Evolutionary conservation across 1,140 invertebrate genomes (phyloP).

Genomic region (Teleopsis dalmanni): DNA sequence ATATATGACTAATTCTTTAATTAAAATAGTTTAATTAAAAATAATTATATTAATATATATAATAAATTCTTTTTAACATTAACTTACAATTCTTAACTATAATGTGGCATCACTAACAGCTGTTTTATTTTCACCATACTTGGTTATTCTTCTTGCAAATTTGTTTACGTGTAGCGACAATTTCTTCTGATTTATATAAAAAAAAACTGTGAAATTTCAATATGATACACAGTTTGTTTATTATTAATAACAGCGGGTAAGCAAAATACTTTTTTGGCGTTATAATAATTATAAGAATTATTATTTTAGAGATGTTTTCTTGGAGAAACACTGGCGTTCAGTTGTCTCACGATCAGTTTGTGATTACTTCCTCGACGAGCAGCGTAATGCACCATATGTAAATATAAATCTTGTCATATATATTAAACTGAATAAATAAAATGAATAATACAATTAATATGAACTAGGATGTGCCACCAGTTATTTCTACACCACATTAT

Average conservation of each 20-base stretch:
- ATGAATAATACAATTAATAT: no score
- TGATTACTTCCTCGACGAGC: slow-evolving; percentile 99
- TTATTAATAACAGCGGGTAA: slow-evolving; percentile 92
- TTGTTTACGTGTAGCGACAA: no score
- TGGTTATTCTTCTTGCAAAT: no score
- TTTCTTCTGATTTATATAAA: no score
- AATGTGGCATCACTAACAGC: no score
- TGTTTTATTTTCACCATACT: no score
- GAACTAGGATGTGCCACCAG: slow-evolving; percentile 88
- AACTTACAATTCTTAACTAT: no score
- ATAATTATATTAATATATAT: no score
- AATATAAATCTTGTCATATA: slow-evolving; percentile 8
- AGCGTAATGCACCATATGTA: slow-evolving; percentile 72
- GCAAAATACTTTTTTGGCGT: slow-evolving; percentile 16
- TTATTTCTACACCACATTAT: slow-evolving; percentile 95
- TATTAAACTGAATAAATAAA: background rate
- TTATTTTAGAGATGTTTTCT: slow-evolving; percentile 87
- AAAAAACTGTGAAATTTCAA: no score
- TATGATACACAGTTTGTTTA: slow-evolving; percentile 97
- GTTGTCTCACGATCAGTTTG: slow-evolving; percentile 95
- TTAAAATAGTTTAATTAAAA: no score
- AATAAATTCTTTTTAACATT: no score
- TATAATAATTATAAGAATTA: background rate
- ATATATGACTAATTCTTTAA: no score
- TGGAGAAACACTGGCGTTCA: slow-evolving; percentile 99